Percentiles rank a stretch among this genome's conserved stretches.
Conservation (phyloP, 2,797 vertebrate genomes). For the Cynopterus sphinx region DNA sequence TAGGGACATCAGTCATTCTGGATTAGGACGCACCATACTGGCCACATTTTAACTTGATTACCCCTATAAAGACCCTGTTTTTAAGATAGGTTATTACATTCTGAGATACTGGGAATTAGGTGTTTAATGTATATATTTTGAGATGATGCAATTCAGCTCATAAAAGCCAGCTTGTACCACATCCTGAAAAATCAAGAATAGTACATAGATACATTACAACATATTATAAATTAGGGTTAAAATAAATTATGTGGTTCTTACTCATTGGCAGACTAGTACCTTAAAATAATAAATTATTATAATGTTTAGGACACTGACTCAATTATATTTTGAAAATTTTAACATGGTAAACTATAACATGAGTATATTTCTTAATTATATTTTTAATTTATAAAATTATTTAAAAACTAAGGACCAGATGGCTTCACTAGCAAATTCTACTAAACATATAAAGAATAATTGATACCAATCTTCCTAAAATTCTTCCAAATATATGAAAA, state of each 20-base stretch:
- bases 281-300: neutral
- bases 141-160: neutral
- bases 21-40: neutral
- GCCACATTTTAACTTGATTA: neutral
- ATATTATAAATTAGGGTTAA: neutral
- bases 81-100: neutral
- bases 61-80: neutral
- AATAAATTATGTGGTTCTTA: neutral
- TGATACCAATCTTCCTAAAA: neutral
- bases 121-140: neutral
- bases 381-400: neutral
- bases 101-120: neutral
- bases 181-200: neutral
- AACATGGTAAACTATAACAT: neutral
- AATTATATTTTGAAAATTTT: neutral
- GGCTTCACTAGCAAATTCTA: neutral
- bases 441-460: neutral
- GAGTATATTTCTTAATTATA: neutral
- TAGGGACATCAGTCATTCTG: neutral
- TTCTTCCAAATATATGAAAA: neutral
- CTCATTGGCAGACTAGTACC: neutral
- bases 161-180: neutral
- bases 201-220: neutral
- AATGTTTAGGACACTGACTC: neutral
- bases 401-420: neutral